Evolutionary conservation across 2,113 vertebrate species (phyloP), one percentile per base, ranked within the genome.

Genomic region (Pionites leucogaster): DNA sequence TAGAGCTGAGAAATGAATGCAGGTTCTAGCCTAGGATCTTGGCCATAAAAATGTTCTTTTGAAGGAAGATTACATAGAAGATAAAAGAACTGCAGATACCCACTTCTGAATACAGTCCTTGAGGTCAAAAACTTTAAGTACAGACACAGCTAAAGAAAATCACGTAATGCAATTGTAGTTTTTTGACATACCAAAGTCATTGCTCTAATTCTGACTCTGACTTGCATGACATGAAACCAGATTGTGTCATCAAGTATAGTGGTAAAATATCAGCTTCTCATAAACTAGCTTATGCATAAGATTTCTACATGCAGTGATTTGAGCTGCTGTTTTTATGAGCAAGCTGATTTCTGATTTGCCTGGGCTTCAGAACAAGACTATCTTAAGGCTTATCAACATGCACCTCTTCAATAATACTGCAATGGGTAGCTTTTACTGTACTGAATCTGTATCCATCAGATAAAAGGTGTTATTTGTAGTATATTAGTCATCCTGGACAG

Each of bases 401-500:
- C 6, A 49, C 24, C 14, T 86, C 57, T 50, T 92, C 68, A 75
- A 15, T 68, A 83, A 62, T 44, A 31, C 23, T 50, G 13, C 5
- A 1, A 71, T 50, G 68, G 92, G 22, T 84, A 84, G 33, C 41
- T 93, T 42, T 93, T 44, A 28, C 69, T 94, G 68, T 85, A 53
- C 67, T 63, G 68, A 83, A 39, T 59, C 35, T 67, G 41, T 77
- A 86, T 77, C 55, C 19, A 72, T 92, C 86, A 81, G 88, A 88
- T 93, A 93, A 93, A 86, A 68, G 71, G 47, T 17, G 50, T 33
- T 86, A 46, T 92, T 68, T 86, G 27, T 69, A 75, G 76, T 71
- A 12, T 78, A 90, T 96, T 93, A 86, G 80, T 96, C 77, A 93
- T 86, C 49, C 46, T 82, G 76, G 87, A 72, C 77, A 86, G 53